Percentiles rank a stretch among this genome's conserved stretches.
phyloP scores from a whole-genome alignment of 2,888 invertebrate species.

The Microchrysa polita region DNA sequence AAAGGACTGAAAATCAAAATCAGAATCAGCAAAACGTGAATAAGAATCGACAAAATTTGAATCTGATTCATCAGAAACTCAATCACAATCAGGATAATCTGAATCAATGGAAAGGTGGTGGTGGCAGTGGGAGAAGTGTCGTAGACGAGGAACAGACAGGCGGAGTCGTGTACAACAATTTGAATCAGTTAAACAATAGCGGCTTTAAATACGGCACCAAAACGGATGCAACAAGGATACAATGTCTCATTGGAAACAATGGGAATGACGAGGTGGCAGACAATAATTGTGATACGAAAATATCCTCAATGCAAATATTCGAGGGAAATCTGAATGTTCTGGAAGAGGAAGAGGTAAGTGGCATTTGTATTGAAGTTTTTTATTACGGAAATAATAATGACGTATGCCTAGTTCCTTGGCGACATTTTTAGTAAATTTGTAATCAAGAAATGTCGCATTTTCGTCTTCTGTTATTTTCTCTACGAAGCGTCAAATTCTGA shows the following conservation, averaged over 20 bases:
- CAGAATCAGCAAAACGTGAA: conserved; percentile 11
- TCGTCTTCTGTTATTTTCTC: too few species aligned
- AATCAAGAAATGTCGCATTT: too few species aligned
- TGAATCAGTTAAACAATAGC: conserved; percentile 47
- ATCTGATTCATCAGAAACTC: conserved; percentile 15
- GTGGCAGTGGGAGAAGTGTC: background rate
- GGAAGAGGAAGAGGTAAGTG: conserved; percentile 45
- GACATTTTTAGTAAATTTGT: too few species aligned
- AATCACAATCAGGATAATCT: conserved; percentile 9
- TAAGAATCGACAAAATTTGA: conserved; percentile 22
- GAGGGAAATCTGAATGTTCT: conserved; percentile 47
- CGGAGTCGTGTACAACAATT: conserved; percentile 20
- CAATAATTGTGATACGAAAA: conserved; percentile 42
- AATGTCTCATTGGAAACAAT: conserved; percentile 35
- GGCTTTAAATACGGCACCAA: conserved; percentile 10
- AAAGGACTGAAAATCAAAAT: background rate
- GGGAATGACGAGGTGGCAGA: conserved; percentile 39
- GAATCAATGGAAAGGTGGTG: background rate
- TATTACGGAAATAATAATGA: too few species aligned
- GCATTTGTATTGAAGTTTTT: background rate
- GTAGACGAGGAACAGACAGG: background rate
- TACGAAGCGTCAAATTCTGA: too few species aligned
- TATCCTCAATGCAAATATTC: conserved; percentile 30
- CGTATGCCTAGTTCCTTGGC: too few species aligned
- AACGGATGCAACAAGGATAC: conserved; percentile 26